Base-by-base conservation (phyloP, 2,113 vertebrate genomes). In the Aspidoscelis tigris region DNA sequence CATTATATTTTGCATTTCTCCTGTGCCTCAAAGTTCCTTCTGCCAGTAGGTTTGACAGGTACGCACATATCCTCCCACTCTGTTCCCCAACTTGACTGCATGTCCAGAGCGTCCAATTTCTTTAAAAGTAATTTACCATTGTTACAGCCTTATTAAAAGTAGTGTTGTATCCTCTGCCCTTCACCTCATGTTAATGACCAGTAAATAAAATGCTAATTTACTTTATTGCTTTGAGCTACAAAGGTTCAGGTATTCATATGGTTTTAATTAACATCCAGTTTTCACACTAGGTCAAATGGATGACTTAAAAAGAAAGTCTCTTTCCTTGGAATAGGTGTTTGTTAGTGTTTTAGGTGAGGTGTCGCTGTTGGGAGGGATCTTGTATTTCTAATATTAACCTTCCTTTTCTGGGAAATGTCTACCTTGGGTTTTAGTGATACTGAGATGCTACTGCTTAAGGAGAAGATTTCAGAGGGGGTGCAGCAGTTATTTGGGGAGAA, bases 191-290 rank as follows among this genome's bases (percentile, higher is more conserved):
- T 78, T 94, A 93, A 92, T 93, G 85, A 87, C 65, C 33, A 44
- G 86, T 93, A 93, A 94, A 94, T 91, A 93, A 93, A 94, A 91
- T 89, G 64, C 75, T 94, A 87, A 92, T 93, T 86, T 91, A 0
- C 84, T 90, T 93, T 89, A 87, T 55, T 90, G 64, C 80, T 95
- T 89, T 91, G 81, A 91, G 47, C 88, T 90, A 78, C 2, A 70
- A 89, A 94, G 91, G 78, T 90, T 91, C 92, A 91, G 76, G 79
- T 95, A 84, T 87, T 93, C 4, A 79, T 43, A 83, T 90, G 75
- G 66, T 80, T 92, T 72, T 93, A 93, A 93, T 95, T 93, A 92
- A 74, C 70, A 88, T 83, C 77, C 88, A 71, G 88, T 94, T 91
- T 93, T 58, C 20, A 7, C 64, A 81, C 26, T 76, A 70, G 58